Conservation (phyloP, 2,797 vertebrate genomes). For the Hyperoplus lanceolatus region DNA sequence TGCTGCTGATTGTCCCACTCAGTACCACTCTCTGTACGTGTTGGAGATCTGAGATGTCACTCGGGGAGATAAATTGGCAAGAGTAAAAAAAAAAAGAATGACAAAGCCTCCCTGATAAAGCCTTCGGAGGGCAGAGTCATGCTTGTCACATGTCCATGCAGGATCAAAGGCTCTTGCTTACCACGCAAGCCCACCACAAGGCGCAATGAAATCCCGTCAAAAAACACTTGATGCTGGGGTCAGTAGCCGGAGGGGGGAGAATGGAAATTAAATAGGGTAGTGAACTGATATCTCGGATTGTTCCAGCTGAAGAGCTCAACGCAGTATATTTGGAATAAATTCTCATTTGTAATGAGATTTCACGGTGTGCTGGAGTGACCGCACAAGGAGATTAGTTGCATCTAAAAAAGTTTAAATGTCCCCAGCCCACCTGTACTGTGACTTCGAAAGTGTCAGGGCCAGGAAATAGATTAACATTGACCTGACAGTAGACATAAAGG, state of each 20-base stretch:
- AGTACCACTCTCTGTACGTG: conserved; percentile 56
- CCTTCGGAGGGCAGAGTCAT: conserved; percentile 32
- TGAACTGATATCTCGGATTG: conserved; percentile 40
- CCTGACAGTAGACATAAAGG: background rate
- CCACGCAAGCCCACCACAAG: conserved; percentile 16
- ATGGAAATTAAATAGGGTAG: conserved; percentile 35
- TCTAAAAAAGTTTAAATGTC: conserved; percentile 10
- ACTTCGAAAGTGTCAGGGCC: conserved; percentile 10
- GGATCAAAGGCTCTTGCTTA: conserved; percentile 57
- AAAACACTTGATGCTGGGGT: conserved; percentile 50
- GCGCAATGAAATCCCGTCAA: conserved; percentile 46
- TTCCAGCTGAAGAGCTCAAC: conserved; percentile 36
- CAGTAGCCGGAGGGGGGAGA: conserved; percentile 27
- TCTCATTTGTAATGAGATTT: conserved; percentile 51
- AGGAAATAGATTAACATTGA: conserved; percentile 22
- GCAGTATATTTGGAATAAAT: conserved; percentile 33
- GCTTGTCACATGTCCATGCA: conserved; percentile 42
- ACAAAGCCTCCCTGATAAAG: conserved; percentile 44
- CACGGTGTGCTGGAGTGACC: conserved; percentile 11
- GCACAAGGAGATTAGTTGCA: conserved; percentile 31
- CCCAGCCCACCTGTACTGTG: conserved; percentile 25
- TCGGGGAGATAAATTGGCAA: conserved; percentile 55
- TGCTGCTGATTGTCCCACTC: conserved; percentile 50
- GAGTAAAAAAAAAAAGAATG: conserved; percentile 13
- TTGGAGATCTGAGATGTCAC: conserved; percentile 64